Evolutionary conservation across 2,888 invertebrate genomes (phyloP), one percentile per base, ranked within the genome.

Genomic region (Campoletis raptor): DNA sequence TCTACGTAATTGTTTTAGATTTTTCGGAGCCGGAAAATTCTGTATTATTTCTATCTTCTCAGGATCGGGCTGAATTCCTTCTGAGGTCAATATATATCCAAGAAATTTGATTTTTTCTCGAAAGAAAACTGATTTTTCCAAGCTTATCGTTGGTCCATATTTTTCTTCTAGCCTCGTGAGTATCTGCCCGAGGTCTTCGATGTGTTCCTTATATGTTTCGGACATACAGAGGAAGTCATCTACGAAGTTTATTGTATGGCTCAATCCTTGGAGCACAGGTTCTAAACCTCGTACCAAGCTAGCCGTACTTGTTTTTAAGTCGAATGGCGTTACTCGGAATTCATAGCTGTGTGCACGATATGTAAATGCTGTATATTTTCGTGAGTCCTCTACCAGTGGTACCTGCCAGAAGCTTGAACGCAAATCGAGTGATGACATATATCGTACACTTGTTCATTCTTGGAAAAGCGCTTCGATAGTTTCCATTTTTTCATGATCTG

Each of bases 221-320:
- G 72, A 72, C 72, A 52, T 48, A 52, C 72, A 72, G 30, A 72
- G 36, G 2, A 52, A 15, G n/a, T 72, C 72, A 36, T 72, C 72
- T 24, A 72, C 52, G 24, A 72, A 72, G 52, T 72, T 72, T 10
- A 72, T 72, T 0, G 72, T 72, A 36, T 72, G 30, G 7, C 15
- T 4, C 4, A 52, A 7, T 1, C 52, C 52, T 36, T 21, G 24
- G 10, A 72, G 52, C 8, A 72, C 24, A 6, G 45, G 7, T 36
- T 18, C 36, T 1, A 72, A 36, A 3, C 72, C 72, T 52, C 52
- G 15, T 9, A 66, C 52, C 6, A 54, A 18, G n/a, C 54, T 54
- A 8, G 18, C 21, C 72, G n/a, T n/a, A n/a, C n/a, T n/a, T n/a
- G n/a, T n/a, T n/a, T n/a, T n/a, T n/a, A n/a, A n/a, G n/a, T n/a